Base-by-base conservation (phyloP, 2,797 vertebrate species). In the Lagodon rhomboides region DNA sequence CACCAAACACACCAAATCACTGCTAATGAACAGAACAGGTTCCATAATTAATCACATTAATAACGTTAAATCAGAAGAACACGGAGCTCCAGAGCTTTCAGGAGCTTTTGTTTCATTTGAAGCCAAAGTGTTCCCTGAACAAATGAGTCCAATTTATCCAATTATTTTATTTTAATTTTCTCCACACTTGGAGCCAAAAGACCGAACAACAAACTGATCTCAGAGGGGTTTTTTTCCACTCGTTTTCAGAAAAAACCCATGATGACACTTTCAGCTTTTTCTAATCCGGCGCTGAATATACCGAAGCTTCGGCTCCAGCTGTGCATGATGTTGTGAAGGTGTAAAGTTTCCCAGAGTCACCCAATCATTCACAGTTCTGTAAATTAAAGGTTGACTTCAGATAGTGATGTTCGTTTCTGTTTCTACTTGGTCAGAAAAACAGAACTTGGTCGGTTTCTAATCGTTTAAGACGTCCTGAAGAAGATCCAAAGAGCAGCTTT, bases 51-150 rank as follows among this genome's bases (percentile, higher is more conserved):
- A 20, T 22, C 27, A 3, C 5, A 60, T 65, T 55, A 38, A 54
- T 73, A 27, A 60, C 15, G 73, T 72, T 23, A 54, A 68, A 64
- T 20, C 47, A 30, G 3, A 34, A n/a, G 47, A 27, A 54, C 18
- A 25, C 17, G 2, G 5, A 47, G 59, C 34, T 59, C 25, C 47
- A 2, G 50, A 46, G 67, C 22, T 27, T 27, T 0, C 3, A 4
- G 3, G 0, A 46, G 65, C 34, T 44, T 63, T 18, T 74, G 27
- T 53, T 60, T 38, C 3, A 3, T 1, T 2, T 22, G 16, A 60
- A 61, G 20, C 18, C 63, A 17, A 73, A 64, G 43, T 13, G 12
- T 44, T 43, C 12, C 43, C 3, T 0, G 3, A 47, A 25, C 38
- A 53, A 53, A 44, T 5, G 20, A 59, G 38, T 8, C 3, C 38